Percentiles rank a stretch among this genome's conserved stretches.
These are phyloP conservation scores for Melinaea menophilus DNA, from an alignment of 2,888 invertebrate species.

Conservation along the genomic window DNA sequence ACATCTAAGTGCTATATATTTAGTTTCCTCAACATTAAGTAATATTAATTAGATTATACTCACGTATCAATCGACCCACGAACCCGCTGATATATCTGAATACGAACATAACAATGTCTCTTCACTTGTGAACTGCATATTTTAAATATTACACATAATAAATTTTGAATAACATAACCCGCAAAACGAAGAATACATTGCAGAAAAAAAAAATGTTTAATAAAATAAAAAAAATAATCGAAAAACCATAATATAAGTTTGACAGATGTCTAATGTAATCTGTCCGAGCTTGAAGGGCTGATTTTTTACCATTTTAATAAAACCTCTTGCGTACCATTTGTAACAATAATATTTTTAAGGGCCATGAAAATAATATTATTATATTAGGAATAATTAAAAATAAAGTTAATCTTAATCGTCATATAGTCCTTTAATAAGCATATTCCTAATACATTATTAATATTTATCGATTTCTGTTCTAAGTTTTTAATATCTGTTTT, in stretches of 20 bases:
- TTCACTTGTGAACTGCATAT: slow-evolving; percentile 17
- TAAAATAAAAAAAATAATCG: neutral
- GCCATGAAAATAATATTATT: too few species aligned
- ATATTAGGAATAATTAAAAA: too few species aligned
- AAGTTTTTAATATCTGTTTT: too few species aligned
- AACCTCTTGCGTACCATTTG: neutral
- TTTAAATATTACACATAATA: slow-evolving; percentile 23
- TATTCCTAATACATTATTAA: too few species aligned
- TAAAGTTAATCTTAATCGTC: too few species aligned
- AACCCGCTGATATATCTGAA: slow-evolving; percentile 16
- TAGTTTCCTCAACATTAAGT: neutral
- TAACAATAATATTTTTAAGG: too few species aligned
- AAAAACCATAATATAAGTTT: neutral
- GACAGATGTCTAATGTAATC: neutral
- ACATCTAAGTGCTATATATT: neutral
- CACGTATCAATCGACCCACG: slow-evolving; percentile 22
- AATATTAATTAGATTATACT: slow-evolving; percentile 14
- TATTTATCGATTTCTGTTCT: too few species aligned
- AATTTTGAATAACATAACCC: slow-evolving; percentile 6
- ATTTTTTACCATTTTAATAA: neutral
- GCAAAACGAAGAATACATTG: neutral
- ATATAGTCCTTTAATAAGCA: too few species aligned
- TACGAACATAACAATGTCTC: slow-evolving; percentile 25
- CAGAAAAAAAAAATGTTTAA: neutral
- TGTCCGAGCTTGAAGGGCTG: neutral